Percentiles rank a stretch among this genome's conserved stretches.
These are phyloP conservation scores for Orestias chungarensis DNA, from an alignment of 2,797 vertebrate genomes.

Conservation along the genomic window DNA sequence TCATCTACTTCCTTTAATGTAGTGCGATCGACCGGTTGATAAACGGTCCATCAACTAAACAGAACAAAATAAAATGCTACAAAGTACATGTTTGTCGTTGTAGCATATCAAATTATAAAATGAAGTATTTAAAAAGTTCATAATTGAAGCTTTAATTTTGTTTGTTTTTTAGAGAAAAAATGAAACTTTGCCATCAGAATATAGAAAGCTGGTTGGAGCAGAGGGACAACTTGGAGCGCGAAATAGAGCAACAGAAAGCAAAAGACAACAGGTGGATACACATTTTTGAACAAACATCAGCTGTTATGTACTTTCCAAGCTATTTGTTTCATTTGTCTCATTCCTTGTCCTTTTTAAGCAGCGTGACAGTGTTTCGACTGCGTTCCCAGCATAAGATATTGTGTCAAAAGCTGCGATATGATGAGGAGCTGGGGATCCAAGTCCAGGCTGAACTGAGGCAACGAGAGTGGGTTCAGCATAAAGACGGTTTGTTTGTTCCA, in stretches of 20 bases:
- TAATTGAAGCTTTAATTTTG: conserved; percentile 10
- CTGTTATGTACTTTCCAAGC: neutral
- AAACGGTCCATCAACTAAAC: too few species aligned
- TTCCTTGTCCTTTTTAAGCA: conserved; percentile 52
- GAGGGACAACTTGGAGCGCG: conserved; percentile 72
- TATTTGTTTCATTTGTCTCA: neutral
- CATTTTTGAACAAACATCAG: neutral
- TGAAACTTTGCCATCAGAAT: conserved; percentile 76
- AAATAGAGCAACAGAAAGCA: conserved; percentile 73
- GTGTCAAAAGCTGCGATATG: conserved; percentile 75
- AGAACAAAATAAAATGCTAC: too few species aligned
- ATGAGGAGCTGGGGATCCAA: conserved; percentile 76
- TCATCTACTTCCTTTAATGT: too few species aligned
- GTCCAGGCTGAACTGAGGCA: conserved; percentile 68
- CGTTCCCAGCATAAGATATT: conserved; percentile 71
- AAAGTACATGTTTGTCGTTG: neutral
- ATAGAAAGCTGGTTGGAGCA: conserved; percentile 73
- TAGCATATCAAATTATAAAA: neutral
- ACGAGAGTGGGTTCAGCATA: conserved; percentile 71
- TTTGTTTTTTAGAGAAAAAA: conserved; percentile 69
- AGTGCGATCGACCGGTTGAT: too few species aligned
- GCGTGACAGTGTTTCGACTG: conserved; percentile 79
- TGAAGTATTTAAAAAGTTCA: neutral
- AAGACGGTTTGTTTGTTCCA: conserved; percentile 25
- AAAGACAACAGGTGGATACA: conserved; percentile 81